Conservation (phyloP, 2,888 invertebrate species). For the Galerucella nymphaeae region DNA sequence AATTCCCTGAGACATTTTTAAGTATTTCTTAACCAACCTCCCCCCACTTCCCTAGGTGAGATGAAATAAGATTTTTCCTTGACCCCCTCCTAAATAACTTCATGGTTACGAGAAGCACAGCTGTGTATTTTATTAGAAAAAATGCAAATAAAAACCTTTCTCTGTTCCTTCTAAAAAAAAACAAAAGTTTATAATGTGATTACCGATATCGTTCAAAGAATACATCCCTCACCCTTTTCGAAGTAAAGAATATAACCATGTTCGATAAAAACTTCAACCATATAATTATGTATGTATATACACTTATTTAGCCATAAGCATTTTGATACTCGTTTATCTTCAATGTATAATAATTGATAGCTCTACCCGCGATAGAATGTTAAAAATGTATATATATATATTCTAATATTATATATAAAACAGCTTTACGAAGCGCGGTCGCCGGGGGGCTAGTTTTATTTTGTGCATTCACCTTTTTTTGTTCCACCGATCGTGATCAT, state of each 20-base stretch:
- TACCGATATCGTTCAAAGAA: slow-evolving; percentile 57
- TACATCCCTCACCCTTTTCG: slow-evolving; percentile 49
- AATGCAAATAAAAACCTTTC: too few species aligned
- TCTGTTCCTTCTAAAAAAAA: neutral
- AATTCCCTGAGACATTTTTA: too few species aligned
- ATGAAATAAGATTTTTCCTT: too few species aligned
- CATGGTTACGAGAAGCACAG: too few species aligned
- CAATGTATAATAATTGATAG: slow-evolving; percentile 67
- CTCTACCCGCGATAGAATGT: slow-evolving; percentile 63
- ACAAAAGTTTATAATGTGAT: slow-evolving; percentile 54
- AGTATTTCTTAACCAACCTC: too few species aligned
- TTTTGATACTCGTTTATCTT: slow-evolving; percentile 65
- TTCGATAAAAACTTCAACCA: slow-evolving; percentile 63
- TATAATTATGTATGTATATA: slow-evolving; percentile 67
- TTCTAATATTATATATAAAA: slow-evolving; percentile 49
- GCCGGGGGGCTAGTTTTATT: slow-evolving; percentile 27
- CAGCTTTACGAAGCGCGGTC: slow-evolving; percentile 30
- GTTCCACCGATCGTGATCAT: slow-evolving; percentile 54
- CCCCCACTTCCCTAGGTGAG: too few species aligned
- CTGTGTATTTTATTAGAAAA: too few species aligned
- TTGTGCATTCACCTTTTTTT: slow-evolving; percentile 39
- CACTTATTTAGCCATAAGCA: slow-evolving; percentile 66
- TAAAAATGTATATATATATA: slow-evolving; percentile 62
- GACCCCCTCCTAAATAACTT: too few species aligned
- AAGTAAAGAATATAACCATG: slow-evolving; percentile 53